phyloP scores from a whole-genome alignment of 30 jellyfish, hydroid and myxozoan genomes.

The Rhopilema esculentum region DNA sequence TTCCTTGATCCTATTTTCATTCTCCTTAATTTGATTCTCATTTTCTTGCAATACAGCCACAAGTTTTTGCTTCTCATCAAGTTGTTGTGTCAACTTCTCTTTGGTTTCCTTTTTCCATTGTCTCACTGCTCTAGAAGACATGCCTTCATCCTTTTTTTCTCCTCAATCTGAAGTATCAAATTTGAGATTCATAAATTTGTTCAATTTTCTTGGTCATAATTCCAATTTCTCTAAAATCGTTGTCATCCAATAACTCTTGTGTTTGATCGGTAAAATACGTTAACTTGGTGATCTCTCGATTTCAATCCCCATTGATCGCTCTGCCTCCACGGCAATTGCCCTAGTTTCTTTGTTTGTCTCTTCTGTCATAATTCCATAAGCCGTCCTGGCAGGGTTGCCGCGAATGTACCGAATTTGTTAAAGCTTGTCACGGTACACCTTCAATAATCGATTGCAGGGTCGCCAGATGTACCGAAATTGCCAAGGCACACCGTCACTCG shows the following conservation, averaged over 20 bases:
- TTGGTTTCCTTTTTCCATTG: conserved; percentile 49
- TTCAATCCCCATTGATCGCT: conserved; percentile 13
- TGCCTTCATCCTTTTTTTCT: conserved; percentile 9
- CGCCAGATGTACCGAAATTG: not conserved
- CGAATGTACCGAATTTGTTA: not conserved
- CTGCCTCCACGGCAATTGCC: not conserved
- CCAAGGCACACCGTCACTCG: not conserved
- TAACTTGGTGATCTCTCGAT: conserved; percentile 21
- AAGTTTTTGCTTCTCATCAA: not conserved
- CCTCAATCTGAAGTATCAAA: conserved; percentile 17
- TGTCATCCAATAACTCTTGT: not conserved
- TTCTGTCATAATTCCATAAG: not conserved
- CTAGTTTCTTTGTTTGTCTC: not conserved
- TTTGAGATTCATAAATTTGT: not conserved
- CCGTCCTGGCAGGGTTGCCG: conserved; percentile 6
- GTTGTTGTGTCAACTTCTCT: not conserved
- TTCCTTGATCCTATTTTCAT: not conserved
- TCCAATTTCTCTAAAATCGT: conserved; percentile 5
- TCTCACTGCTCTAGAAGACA: no score
- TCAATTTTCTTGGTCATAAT: not conserved
- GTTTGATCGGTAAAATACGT: conserved; percentile 19
- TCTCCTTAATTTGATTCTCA: no score
- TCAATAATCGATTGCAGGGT: not conserved
- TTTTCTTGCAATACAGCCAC: not conserved
- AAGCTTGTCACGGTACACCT: not conserved